These are phyloP conservation scores for Tillus elongatus DNA, from an alignment of 2,888 invertebrate genomes.

Conservation along the genomic window DNA sequence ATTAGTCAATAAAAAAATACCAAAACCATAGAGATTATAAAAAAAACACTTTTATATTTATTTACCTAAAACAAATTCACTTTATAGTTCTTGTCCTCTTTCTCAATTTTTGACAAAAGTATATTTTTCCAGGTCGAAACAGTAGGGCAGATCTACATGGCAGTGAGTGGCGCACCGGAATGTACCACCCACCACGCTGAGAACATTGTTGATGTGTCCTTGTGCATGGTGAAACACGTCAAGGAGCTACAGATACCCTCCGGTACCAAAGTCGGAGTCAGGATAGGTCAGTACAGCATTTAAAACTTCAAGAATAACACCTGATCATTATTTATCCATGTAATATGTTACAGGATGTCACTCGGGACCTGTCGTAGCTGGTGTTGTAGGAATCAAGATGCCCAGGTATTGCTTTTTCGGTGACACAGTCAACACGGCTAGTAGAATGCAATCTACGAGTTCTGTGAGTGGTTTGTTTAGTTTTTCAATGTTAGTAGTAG, in stretches of 20 bases:
- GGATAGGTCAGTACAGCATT: constrained; percentile 46
- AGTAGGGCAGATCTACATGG: constrained; percentile 87
- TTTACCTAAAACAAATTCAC: no score
- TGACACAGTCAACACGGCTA: constrained; percentile 82
- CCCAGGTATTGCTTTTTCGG: constrained; percentile 83
- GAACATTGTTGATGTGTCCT: constrained; percentile 67
- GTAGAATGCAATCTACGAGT: constrained; percentile 70
- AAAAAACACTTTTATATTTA: no score
- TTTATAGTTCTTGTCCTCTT: neutral
- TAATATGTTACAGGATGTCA: constrained; percentile 55
- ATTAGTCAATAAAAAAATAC: no score
- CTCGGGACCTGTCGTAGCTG: constrained; percentile 78
- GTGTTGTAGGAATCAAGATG: constrained; percentile 72
- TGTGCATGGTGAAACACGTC: constrained; percentile 63
- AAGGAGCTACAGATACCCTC: constrained; percentile 55
- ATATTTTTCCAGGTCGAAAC: constrained; percentile 67
- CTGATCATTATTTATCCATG: neutral
- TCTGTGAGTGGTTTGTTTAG: constrained; percentile 37
- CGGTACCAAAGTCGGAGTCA: constrained; percentile 50
- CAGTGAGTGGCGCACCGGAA: constrained; percentile 83
- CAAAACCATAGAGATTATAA: no score
- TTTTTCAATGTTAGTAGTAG: no score
- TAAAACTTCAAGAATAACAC: neutral
- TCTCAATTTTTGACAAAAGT: constrained; percentile 5
- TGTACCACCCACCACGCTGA: constrained; percentile 62